These are phyloP conservation scores for Macrocentrus cingulum DNA, from an alignment of 1,140 invertebrate genomes.

Conservation along the genomic window DNA sequence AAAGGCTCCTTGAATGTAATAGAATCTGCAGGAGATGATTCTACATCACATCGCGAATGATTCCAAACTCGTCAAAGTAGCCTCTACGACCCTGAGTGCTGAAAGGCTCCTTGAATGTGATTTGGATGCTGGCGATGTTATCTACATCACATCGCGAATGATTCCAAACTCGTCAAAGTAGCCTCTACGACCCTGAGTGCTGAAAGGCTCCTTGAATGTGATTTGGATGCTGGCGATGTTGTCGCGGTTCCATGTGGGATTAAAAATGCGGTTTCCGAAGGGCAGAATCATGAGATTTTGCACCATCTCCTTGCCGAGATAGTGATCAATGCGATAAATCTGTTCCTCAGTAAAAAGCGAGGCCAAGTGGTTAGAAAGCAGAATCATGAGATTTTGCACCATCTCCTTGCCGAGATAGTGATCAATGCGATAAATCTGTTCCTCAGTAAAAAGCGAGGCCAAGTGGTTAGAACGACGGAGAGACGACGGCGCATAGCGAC, in stretches of 20 bases:
- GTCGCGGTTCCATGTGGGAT: constrained; percentile 91
- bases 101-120: too few species aligned
- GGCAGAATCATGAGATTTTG: too few species aligned
- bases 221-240: constrained; percentile 94
- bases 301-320: too few species aligned
- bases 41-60: too few species aligned
- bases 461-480: constrained; percentile 86
- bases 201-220: constrained; percentile 98
- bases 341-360: too few species aligned
- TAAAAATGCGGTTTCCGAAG: constrained; percentile 88
- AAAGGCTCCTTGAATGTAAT: too few species aligned
- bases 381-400: constrained; percentile 99
- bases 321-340: too few species aligned
- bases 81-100: too few species aligned
- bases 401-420: constrained; percentile 99
- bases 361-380: too few species aligned
- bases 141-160: constrained; percentile 95
- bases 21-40: too few species aligned
- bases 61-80: too few species aligned
- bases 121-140: too few species aligned
- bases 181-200: constrained; percentile 95
- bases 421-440: constrained; percentile 97
- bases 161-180: constrained; percentile 99
- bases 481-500: constrained; percentile 85
- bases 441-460: constrained; percentile 85